Percentiles rank a stretch among this genome's conserved stretches.
phyloP scores from a whole-genome alignment of 2,113 vertebrate species.

The Struthio camelus region DNA sequence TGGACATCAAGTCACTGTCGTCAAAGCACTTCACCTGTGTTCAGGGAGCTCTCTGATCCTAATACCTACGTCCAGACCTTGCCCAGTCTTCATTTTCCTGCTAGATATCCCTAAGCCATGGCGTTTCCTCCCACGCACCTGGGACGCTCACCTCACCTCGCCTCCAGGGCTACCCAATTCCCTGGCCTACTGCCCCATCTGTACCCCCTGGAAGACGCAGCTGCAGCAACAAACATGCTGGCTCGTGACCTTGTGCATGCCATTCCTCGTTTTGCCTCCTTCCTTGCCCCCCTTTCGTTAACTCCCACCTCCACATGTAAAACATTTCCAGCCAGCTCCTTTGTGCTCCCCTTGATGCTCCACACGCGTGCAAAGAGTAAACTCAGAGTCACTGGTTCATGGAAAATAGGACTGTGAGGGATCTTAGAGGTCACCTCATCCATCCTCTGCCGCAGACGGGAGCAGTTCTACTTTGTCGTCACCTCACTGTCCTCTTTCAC shows the following conservation, averaged over 20 bases:
- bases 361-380: fast-evolving
- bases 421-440: not conserved
- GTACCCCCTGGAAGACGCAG: not conserved
- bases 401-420: not conserved
- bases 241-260: not conserved
- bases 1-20: fast-evolving
- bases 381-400: fast-evolving
- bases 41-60: not conserved
- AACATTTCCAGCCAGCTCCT: not conserved
- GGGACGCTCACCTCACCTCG: fast-evolving
- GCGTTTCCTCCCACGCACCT: not conserved
- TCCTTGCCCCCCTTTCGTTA: not conserved
- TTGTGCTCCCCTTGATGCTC: not conserved
- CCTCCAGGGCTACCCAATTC: fast-evolving
- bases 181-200: fast-evolving
- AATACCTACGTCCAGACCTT: not conserved
- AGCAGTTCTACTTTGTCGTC: not conserved
- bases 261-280: not conserved
- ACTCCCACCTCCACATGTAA: not conserved
- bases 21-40: not conserved
- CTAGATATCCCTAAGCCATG: not conserved
- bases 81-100: not conserved
- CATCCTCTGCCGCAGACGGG: not conserved
- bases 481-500: not conserved
- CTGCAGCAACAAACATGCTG: fast-evolving